Evolutionary conservation across 2,113 vertebrate genomes (phyloP).

Genomic region (Meleagris gallopavo): DNA sequence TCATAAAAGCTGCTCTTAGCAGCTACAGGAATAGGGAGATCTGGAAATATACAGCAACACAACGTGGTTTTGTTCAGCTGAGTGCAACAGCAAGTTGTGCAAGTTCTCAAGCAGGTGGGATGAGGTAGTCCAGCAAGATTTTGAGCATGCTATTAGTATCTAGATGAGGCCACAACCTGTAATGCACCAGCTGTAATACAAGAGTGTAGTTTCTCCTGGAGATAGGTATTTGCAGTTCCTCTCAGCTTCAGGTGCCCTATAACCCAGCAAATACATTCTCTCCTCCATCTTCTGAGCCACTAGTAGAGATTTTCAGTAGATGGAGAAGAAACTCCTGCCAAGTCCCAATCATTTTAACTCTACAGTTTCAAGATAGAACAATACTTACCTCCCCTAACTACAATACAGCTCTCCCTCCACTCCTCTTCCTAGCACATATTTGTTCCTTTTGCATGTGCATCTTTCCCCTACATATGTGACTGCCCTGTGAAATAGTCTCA

Average conservation of each 20-base stretch:
- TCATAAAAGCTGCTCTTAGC: background rate
- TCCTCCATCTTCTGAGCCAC: background rate
- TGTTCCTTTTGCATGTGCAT: background rate
- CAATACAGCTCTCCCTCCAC: fast-evolving
- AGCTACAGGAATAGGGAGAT: background rate
- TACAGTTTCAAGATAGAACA: fast-evolving
- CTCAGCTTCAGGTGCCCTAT: background rate
- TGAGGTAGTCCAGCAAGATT: background rate
- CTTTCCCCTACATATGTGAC: background rate
- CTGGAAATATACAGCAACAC: background rate
- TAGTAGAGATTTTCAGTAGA: background rate
- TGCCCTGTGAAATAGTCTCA: background rate
- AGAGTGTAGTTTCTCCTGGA: background rate
- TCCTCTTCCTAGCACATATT: background rate
- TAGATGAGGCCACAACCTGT: background rate
- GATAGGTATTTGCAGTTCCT: background rate
- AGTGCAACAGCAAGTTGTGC: background rate
- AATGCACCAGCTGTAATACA: background rate
- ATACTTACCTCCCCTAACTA: background rate
- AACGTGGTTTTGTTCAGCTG: too few relatives aligned
- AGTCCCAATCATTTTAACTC: background rate
- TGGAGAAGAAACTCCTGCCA: background rate
- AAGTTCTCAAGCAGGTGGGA: background rate
- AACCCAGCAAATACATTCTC: background rate
- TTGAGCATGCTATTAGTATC: background rate